Conservation (phyloP, 2,113 vertebrate species). For the Copsychus sechellarum region DNA sequence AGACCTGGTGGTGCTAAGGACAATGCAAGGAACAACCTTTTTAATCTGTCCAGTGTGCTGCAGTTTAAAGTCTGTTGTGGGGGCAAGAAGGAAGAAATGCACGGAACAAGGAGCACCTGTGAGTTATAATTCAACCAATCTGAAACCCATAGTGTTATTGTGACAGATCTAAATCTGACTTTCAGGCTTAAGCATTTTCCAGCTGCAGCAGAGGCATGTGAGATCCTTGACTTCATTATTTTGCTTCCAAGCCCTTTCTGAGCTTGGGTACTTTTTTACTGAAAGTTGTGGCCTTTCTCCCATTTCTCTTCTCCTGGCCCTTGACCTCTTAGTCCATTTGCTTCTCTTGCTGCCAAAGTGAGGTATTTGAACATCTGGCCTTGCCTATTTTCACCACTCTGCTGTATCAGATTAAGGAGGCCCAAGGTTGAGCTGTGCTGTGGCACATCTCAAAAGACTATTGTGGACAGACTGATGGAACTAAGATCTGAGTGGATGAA, state of each 20-base stretch:
- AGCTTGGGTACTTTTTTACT: not conserved
- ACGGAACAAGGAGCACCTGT: not conserved
- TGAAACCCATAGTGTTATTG: conserved; percentile 16
- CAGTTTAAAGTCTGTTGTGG: not conserved
- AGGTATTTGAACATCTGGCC: conserved; percentile 74
- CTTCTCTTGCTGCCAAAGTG: conserved; percentile 71
- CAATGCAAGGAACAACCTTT: not conserved
- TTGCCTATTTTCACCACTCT: conserved; percentile 56
- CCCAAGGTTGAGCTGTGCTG: conserved; percentile 59
- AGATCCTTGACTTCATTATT: conserved; percentile 55
- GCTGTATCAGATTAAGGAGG: conserved; percentile 72
- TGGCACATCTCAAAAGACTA: conserved; percentile 35
- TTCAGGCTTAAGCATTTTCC: not conserved
- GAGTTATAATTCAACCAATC: conserved; percentile 47
- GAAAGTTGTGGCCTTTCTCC: conserved; percentile 28
- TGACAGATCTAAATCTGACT: conserved; percentile 31
- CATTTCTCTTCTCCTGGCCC: conserved; percentile 42
- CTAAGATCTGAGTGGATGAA: not conserved
- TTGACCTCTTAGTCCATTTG: conserved; percentile 62
- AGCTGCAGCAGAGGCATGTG: conserved; percentile 29
- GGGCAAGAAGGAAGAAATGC: not conserved
- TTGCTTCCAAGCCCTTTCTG: conserved; percentile 28
- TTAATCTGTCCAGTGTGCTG: not conserved
- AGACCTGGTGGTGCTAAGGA: not conserved
- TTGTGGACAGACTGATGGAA: not conserved